Evolutionary conservation across 2,888 invertebrate genomes (phyloP).

Genomic region (Alitta virens): DNA sequence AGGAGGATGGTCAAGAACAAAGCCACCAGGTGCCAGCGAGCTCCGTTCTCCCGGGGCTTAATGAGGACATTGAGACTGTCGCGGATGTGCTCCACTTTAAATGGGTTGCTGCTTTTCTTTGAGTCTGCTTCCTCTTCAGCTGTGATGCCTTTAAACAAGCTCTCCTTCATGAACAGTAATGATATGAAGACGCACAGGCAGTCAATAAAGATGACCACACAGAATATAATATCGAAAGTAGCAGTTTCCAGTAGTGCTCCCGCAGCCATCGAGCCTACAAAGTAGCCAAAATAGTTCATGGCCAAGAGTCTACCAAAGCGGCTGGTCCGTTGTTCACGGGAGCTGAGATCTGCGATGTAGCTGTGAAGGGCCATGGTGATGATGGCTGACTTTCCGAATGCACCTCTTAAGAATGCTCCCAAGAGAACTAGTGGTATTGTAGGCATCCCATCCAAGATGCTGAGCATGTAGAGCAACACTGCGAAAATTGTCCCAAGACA

Average conservation of each 20-base stretch:
- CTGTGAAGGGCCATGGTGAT: conserved; percentile 57
- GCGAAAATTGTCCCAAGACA: conserved; percentile 50
- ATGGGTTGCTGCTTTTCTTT: conserved; percentile 5
- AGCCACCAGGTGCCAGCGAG: conserved; percentile 35
- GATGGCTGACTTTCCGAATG: conserved; percentile 54
- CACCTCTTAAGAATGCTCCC: conserved; percentile 48
- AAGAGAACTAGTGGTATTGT: conserved; percentile 40
- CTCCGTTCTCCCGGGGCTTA: conserved; percentile 32
- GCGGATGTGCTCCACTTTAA: conserved; percentile 28
- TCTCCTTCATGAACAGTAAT: conserved; percentile 29
- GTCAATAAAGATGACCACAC: conserved; percentile 41
- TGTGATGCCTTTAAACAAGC: not conserved
- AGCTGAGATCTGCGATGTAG: conserved; percentile 50
- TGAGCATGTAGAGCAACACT: conserved; percentile 45
- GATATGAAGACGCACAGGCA: conserved; percentile 40
- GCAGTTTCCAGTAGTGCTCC: conserved; percentile 42
- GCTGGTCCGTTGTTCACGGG: conserved; percentile 43
- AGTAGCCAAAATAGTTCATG: conserved; percentile 55
- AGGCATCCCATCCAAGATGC: conserved; percentile 25
- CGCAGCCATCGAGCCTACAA: conserved; percentile 43
- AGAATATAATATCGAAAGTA: conserved; percentile 32
- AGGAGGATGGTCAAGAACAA: conserved; percentile 40
- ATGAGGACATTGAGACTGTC: conserved; percentile 39
- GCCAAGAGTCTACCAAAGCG: conserved; percentile 49
- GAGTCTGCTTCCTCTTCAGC: not conserved